Conservation (phyloP, 23 tunicate genomes). For the Trididemnum clinides region DNA sequence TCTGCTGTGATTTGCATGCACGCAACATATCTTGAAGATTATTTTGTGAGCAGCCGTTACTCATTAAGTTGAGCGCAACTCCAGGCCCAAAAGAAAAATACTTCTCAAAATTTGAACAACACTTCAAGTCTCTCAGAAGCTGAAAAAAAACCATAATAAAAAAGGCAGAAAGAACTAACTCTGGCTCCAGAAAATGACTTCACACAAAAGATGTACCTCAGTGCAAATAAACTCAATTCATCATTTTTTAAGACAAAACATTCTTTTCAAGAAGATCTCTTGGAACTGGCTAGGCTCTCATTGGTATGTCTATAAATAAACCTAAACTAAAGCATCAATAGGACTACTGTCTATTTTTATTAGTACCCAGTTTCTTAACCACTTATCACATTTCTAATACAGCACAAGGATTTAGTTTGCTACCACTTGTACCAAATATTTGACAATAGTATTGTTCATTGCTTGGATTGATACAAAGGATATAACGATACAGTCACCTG, state of each 20-base stretch:
- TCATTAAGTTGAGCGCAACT: not conserved
- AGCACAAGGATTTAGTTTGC: too few relatives aligned
- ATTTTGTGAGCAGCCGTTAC: constrained; percentile 1
- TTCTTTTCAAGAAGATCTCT: constrained; percentile 3
- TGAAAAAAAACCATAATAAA: too few relatives aligned
- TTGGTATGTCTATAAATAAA: too few relatives aligned
- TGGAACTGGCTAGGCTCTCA: not conserved
- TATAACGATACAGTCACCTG: too few relatives aligned
- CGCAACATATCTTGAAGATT: not conserved
- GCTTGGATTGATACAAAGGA: too few relatives aligned
- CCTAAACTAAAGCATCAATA: too few relatives aligned
- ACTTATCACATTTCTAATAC: too few relatives aligned
- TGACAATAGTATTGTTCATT: too few relatives aligned
- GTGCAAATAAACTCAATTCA: not conserved
- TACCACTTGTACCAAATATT: too few relatives aligned
- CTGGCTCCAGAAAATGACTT: constrained; percentile 16
- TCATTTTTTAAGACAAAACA: constrained; percentile 2
- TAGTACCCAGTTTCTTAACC: too few relatives aligned
- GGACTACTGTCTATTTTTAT: too few relatives aligned
- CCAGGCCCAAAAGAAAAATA: constrained; percentile 2
- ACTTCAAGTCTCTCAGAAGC: not conserved
- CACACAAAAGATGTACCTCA: not conserved
- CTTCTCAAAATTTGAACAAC: not conserved
- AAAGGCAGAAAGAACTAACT: too few relatives aligned
- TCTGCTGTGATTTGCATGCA: constrained; percentile 1